Evolutionary conservation across 2,797 vertebrate genomes (phyloP).

Genomic region (Myotis findleyi): DNA sequence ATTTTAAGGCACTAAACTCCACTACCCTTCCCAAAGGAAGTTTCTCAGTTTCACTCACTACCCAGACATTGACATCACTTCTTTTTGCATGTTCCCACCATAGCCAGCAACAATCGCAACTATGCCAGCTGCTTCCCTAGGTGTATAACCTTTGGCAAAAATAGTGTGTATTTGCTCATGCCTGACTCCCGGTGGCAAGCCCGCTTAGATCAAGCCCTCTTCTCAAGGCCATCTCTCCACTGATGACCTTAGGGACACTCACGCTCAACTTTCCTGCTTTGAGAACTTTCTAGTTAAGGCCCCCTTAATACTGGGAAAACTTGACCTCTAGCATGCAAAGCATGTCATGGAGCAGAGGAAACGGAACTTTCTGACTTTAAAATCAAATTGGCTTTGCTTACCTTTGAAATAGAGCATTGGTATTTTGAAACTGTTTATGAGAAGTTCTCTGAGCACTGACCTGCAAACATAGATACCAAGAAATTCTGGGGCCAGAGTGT

Average conservation of each 20-base stretch:
- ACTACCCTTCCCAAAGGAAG: not conserved
- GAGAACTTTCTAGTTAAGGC: slow-evolving; percentile 78
- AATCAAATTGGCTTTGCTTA: slow-evolving; percentile 48
- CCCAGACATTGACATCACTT: not conserved
- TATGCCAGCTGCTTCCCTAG: not conserved
- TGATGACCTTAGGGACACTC: slow-evolving; percentile 60
- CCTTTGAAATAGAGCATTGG: slow-evolving; percentile 51
- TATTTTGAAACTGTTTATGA: slow-evolving; percentile 67
- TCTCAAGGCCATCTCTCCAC: slow-evolving; percentile 76
- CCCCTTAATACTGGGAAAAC: slow-evolving; percentile 78
- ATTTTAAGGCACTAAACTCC: not conserved
- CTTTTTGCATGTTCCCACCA: rapidly evolving
- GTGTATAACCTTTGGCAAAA: slow-evolving; percentile 72
- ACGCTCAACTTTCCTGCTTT: slow-evolving; percentile 45
- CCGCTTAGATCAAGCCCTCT: slow-evolving; percentile 65
- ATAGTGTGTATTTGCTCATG: slow-evolving; percentile 59
- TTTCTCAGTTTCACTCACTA: not conserved
- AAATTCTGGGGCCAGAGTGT: slow-evolving; percentile 39
- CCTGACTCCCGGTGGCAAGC: slow-evolving; percentile 57
- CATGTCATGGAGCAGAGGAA: slow-evolving; percentile 39
- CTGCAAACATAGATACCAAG: slow-evolving; percentile 67
- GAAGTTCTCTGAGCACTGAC: slow-evolving; percentile 7
- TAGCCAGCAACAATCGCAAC: not conserved
- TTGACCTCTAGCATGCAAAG: slow-evolving; percentile 75
- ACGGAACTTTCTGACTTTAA: slow-evolving; percentile 60